Base-by-base conservation (phyloP, 2,888 invertebrate species). In the Eulithis prunata region DNA sequence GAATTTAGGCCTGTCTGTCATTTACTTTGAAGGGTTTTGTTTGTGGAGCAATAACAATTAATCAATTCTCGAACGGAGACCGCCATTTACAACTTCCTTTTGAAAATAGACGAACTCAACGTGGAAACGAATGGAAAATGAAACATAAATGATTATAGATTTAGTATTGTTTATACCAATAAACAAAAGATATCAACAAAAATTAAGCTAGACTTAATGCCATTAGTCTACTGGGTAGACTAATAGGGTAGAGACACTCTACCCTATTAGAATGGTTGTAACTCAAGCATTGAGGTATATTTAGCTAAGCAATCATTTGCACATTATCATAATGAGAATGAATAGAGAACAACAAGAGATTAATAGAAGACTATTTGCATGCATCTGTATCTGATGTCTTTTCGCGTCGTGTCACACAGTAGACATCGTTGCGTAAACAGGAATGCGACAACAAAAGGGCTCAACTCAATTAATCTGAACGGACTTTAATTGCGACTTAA, bases 11-110 rank as follows among this genome's bases (percentile, higher is more conserved):
- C 76, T 76, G 78, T 83, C 81, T 82, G 79, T 79, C 78, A 75
- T 78, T 81, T 75, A 77, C 76, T 86, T 83, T 80, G 77, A 79
- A 80, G 77, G 75, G 79, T 75, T 82, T 81, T 81, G 81, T 85
- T 85, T 84, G 84, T 85, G 81, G 75, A 74, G 79, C 81, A 82
- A 85, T 84, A 82, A 85, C 85, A 86, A 86, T 88, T 83, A 84
- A 86, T 86, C 81, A 86, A 79, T 83, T 78, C 78, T 78, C 82
- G 78, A 79, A 70, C 58, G 70, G 69, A 71, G 73, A 71, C 76
- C 68, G 73, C 71, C 71, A 86, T 88, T 88, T 83, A 85, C 83
- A 83, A 85, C 82, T 86, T 86, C 84, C 83, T 81, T 78, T 76
- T 73, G 74, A 74, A 73, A 81, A 80, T 76, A 70, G 66, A 74